Evolutionary conservation across 2,888 invertebrate species (phyloP).

Genomic region (Altica lythri): DNA sequence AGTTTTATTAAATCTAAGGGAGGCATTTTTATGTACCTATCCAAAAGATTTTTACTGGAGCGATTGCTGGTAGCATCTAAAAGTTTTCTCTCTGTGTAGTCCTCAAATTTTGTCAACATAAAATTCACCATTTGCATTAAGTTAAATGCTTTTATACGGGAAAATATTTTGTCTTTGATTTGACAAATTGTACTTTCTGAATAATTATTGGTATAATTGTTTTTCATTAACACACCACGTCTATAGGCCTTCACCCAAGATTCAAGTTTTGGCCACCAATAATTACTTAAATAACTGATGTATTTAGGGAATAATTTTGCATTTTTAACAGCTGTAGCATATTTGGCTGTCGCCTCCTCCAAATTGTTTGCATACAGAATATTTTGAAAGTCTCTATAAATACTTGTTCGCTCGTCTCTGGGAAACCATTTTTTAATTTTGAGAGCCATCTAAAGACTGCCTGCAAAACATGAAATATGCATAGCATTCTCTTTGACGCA

Average conservation of each 20-base stretch:
- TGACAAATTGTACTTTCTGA: slow-evolving; percentile 1
- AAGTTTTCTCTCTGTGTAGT: neutral
- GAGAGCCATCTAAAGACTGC: slow-evolving; percentile 29
- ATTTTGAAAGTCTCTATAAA: too few relatives aligned
- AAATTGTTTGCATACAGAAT: neutral
- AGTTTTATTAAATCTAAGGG: neutral
- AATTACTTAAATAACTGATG: neutral
- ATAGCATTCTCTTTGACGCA: slow-evolving; percentile 20
- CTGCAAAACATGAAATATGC: slow-evolving; percentile 32
- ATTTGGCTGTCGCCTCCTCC: neutral
- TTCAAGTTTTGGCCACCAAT: neutral
- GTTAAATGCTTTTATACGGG: neutral
- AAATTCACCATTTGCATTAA: too few relatives aligned
- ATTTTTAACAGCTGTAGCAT: neutral
- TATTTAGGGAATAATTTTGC: neutral
- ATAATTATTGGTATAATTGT: neutral
- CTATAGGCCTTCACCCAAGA: neutral
- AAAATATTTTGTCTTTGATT: slow-evolving; percentile 1
- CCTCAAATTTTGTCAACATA: neutral
- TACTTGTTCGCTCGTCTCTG: too few relatives aligned
- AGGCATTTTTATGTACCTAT: neutral
- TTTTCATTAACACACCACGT: neutral
- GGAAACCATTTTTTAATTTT: neutral
- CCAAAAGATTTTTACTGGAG: neutral
- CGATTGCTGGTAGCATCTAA: slow-evolving; percentile 1